Percentiles rank a stretch among this genome's conserved stretches.
phyloP scores from a whole-genome alignment of 2,113 vertebrate genomes.

The Aplodontia rufa region DNA sequence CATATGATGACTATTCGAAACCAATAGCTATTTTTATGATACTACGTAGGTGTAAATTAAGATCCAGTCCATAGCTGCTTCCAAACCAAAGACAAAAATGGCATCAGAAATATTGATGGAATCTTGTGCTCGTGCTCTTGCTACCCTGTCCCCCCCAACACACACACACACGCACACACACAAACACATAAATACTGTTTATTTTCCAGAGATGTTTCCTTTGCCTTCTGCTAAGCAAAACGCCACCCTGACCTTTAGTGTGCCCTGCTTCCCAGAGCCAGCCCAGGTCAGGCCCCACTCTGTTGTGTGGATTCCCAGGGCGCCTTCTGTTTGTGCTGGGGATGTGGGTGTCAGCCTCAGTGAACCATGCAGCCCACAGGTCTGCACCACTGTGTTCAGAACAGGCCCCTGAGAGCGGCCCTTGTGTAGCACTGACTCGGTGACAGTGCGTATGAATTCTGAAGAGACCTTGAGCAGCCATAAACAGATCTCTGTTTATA shows the following conservation, averaged over 20 bases:
- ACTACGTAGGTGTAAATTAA: not conserved
- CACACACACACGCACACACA: not conserved
- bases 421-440: not conserved
- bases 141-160: too few species aligned
- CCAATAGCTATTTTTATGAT: not conserved
- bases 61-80: not conserved
- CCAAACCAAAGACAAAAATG: not conserved
- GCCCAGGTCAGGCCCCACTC: not conserved
- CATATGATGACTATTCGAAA: not conserved
- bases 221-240: not conserved
- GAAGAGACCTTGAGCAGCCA: not conserved
- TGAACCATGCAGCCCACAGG: not conserved
- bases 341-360: rapidly evolving
- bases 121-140: not conserved
- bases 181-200: not conserved
- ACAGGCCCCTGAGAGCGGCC: not conserved
- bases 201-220: not conserved
- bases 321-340: too few species aligned
- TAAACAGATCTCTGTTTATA: not conserved
- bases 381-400: rapidly evolving
- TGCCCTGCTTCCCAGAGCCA: not conserved
- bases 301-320: not conserved
- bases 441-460: not conserved
- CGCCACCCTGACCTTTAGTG: not conserved
- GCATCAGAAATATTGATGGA: not conserved